These are phyloP conservation scores for Vombatus ursinus DNA, from an alignment of 2,113 vertebrate genomes.

Conservation along the genomic window DNA sequence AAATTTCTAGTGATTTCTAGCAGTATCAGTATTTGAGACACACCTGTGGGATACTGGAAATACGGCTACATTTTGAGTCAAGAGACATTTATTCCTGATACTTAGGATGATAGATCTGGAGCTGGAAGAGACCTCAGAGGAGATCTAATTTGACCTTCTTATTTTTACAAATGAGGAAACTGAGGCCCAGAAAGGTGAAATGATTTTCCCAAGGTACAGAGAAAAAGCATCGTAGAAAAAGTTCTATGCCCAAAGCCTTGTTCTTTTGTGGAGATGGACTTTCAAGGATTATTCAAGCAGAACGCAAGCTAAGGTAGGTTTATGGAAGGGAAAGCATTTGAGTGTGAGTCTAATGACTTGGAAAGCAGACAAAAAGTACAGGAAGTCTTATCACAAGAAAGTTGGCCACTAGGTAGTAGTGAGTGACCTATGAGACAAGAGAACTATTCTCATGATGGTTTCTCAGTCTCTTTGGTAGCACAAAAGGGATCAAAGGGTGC, in stretches of 20 bases:
- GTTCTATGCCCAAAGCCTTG: not conserved
- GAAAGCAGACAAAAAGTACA: not conserved
- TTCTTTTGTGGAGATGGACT: not conserved
- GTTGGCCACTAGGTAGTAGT: not conserved
- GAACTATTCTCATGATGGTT: not conserved
- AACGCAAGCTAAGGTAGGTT: not conserved
- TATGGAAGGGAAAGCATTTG: not conserved
- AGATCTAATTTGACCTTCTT: not conserved
- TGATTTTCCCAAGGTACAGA: not conserved
- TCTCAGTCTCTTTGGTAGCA: not conserved
- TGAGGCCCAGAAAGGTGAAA: not conserved
- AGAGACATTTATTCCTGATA: not conserved
- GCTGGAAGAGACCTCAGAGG: not conserved
- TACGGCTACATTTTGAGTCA: not conserved
- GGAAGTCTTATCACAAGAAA: not conserved
- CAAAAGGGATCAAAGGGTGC: not conserved
- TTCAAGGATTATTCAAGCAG: not conserved
- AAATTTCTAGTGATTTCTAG: not conserved
- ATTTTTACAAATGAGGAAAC: not conserved
- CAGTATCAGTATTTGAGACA: not conserved
- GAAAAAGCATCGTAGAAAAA: not conserved
- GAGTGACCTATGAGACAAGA: not conserved
- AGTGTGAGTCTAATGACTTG: not conserved
- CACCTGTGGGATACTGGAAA: not conserved
- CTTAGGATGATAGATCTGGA: not conserved